phyloP scores from a whole-genome alignment of 2,888 invertebrate genomes.

The Nomada fucata region DNA sequence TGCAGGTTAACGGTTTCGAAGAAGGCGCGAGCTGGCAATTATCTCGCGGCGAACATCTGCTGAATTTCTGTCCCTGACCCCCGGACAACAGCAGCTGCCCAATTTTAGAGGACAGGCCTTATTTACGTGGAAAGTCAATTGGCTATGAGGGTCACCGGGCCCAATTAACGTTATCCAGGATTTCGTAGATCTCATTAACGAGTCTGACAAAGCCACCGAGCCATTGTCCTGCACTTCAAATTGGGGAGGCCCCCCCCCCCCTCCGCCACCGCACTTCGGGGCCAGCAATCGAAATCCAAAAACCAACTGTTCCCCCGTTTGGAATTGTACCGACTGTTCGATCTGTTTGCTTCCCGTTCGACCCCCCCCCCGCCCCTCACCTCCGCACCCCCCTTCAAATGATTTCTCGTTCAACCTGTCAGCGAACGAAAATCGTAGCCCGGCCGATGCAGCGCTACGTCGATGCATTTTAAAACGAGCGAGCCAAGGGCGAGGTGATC shows the following conservation, averaged over 20 bases:
- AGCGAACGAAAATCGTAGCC: too few relatives aligned
- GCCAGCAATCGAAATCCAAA: background rate
- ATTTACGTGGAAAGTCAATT: slow-evolving; percentile 60
- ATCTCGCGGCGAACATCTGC: slow-evolving; percentile 55
- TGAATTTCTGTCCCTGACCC: slow-evolving; percentile 54
- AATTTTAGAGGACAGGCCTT: slow-evolving; percentile 22
- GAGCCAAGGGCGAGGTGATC: too few relatives aligned
- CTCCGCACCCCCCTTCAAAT: too few relatives aligned
- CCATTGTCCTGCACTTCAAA: slow-evolving; percentile 33
- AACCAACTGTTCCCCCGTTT: slow-evolving; percentile 37
- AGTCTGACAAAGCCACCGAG: slow-evolving; percentile 1
- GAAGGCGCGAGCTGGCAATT: slow-evolving; percentile 34
- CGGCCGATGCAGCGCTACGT: too few relatives aligned
- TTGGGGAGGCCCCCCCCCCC: slow-evolving; percentile 29
- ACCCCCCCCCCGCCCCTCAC: too few relatives aligned
- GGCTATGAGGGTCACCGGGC: slow-evolving; percentile 39
- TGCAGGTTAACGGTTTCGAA: background rate
- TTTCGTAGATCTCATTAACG: slow-evolving; percentile 59
- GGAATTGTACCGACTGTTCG: slow-evolving; percentile 7
- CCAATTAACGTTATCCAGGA: slow-evolving; percentile 57
- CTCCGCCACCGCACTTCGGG: too few relatives aligned
- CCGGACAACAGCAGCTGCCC: slow-evolving; percentile 50
- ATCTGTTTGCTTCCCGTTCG: background rate
- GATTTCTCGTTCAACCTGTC: too few relatives aligned
- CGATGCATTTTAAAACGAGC: too few relatives aligned